Percentiles rank a stretch among this genome's conserved stretches.
Conservation (phyloP, 2,797 vertebrate genomes). For the Peromyscus attwateri region DNA sequence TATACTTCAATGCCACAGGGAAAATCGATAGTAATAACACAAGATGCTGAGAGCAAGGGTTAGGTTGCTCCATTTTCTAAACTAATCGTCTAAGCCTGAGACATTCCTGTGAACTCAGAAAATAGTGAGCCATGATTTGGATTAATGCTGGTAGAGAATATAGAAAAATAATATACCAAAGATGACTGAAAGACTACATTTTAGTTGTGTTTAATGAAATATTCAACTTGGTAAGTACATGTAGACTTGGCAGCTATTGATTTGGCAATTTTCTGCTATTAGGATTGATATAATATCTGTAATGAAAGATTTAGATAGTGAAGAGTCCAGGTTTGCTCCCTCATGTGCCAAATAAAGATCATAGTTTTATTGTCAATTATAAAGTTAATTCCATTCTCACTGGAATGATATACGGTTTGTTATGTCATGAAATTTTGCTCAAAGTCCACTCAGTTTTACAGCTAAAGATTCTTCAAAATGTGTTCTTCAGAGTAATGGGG, state of each 20-base stretch:
- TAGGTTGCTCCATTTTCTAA: constrained; percentile 72
- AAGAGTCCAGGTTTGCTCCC: constrained; percentile 2
- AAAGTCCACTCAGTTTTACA: constrained; percentile 22
- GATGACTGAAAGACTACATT: constrained; percentile 17
- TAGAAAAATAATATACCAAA: constrained; percentile 53
- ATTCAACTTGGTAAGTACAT: constrained; percentile 17
- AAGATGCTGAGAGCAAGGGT: constrained; percentile 53
- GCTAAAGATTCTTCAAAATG: constrained; percentile 44
- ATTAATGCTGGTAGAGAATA: constrained; percentile 43
- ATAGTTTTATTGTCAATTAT: constrained; percentile 54
- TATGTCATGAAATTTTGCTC: constrained; percentile 46
- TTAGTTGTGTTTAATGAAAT: constrained; percentile 34
- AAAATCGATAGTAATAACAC: constrained; percentile 81
- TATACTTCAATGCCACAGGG: constrained; percentile 56
- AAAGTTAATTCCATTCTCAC: constrained; percentile 60
- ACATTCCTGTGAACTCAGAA: constrained; percentile 52
- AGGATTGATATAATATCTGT: constrained; percentile 35
- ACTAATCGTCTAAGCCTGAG: constrained; percentile 69
- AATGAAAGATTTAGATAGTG: constrained; percentile 56
- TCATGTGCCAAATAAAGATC: neutral
- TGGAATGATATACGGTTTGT: constrained; percentile 28
- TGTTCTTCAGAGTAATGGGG: constrained; percentile 50
- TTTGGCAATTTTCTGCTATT: constrained; percentile 56
- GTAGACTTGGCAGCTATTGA: constrained; percentile 45
- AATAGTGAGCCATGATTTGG: constrained; percentile 50